Evolutionary conservation across 2,113 vertebrate species (phyloP), one percentile per base, ranked within the genome.

Genomic region (Eurypyga helias): DNA sequence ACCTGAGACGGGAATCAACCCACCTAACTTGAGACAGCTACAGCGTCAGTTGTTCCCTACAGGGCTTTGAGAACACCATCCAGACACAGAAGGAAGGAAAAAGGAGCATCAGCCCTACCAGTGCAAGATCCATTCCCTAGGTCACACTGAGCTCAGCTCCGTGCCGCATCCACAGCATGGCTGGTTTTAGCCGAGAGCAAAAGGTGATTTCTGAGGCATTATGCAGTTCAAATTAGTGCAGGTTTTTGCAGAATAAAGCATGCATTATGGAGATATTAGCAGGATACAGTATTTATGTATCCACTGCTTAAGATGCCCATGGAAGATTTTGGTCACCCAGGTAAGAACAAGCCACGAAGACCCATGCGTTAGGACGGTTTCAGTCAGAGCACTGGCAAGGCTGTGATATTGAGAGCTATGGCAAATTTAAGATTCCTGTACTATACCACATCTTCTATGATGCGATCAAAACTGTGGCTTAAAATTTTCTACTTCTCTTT

Each of bases 351-450:
- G 24, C 2, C 1, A 0, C 26, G 21, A 11, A 69, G 17, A 69
- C 10, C 29, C 41, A 34, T 6, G 19, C 71, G 15, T 29, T 70
- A 34, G 0, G 2, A 19, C 0, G 0, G 12, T 79, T 87, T 64
- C 15, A 33, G 58, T 51, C 26, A 70, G 51, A 78, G 8, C 13
- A 54, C 31, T 23, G 11, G 15, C 17, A 5, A 25, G 24, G 10
- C 15, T 73, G 31, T 11, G 60, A 34, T 15, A 46, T 10, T 48
- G 23, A 19, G 23, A 19, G 13, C 13, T 34, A 7, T 1, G 31
- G 41, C 33, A 66, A 58, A 57, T 48, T 65, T 20, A 23, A 66
- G 41, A 70, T 19, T 12, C 8, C 29, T 28, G 9, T 23, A 78
- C 25, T 10, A 4, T 7, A 21, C 16, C 4, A 0, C 48, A 83